Evolutionary conservation across 2,113 vertebrate species (phyloP).

Genomic region (Gymnarchus niloticus): DNA sequence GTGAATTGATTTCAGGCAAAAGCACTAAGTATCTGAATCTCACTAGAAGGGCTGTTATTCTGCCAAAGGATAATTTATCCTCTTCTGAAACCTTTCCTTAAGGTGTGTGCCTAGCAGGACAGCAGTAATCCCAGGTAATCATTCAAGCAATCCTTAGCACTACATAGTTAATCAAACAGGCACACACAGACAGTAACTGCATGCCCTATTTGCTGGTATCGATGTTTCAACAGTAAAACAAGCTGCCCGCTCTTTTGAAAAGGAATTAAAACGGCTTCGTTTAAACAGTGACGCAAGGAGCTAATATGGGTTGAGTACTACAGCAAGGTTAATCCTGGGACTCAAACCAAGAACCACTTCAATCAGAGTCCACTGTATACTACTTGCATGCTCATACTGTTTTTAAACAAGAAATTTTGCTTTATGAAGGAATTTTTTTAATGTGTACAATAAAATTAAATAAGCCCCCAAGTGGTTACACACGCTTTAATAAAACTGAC

Average conservation of each 20-base stretch:
- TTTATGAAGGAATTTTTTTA: not conserved
- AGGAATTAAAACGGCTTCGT: no score
- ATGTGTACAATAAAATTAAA: not conserved
- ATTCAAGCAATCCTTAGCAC: not conserved
- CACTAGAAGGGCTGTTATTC: no score
- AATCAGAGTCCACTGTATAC: not conserved
- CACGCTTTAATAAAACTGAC: slow-evolving; percentile 43
- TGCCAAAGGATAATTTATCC: no score
- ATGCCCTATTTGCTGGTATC: not conserved
- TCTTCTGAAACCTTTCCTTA: no score
- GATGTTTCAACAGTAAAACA: not conserved
- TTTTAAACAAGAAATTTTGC: not conserved
- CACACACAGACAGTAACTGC: not conserved
- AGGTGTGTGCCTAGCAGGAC: no score
- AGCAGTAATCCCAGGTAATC: not conserved
- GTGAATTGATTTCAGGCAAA: no score
- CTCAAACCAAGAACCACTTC: not conserved
- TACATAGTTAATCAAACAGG: not conserved
- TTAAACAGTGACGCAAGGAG: not conserved
- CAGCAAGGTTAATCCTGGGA: no score
- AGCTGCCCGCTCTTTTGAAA: not conserved
- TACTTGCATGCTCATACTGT: not conserved
- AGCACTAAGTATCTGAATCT: no score
- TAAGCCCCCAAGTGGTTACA: not conserved
- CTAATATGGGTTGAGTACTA: not conserved